Evolutionary conservation across 2,888 invertebrate species (phyloP).

Genomic region (Lithophane ornitopus): DNA sequence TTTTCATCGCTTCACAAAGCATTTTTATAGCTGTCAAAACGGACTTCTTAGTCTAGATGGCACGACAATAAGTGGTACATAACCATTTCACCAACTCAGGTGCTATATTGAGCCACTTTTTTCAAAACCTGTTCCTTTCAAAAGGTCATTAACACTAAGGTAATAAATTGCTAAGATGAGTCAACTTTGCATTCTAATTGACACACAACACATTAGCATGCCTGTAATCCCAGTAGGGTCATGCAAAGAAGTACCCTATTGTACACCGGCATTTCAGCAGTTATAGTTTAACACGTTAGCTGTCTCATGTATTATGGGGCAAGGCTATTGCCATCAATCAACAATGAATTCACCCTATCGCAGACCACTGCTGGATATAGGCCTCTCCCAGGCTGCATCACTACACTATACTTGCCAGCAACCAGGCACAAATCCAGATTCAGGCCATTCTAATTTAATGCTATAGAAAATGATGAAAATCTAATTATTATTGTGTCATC

Average conservation of each 20-base stretch:
- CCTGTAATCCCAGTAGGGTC: not conserved
- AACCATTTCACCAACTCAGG: not conserved
- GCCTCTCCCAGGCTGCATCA: not conserved
- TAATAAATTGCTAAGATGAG: not conserved
- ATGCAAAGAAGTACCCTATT: not conserved
- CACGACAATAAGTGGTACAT: not conserved
- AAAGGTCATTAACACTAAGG: constrained; percentile 36
- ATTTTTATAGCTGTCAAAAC: no score
- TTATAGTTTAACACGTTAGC: no score
- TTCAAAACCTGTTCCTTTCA: constrained; percentile 8
- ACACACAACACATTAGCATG: not conserved
- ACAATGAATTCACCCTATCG: not conserved
- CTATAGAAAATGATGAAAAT: not conserved
- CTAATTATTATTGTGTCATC: not conserved
- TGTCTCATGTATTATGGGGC: not conserved
- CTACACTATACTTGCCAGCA: not conserved
- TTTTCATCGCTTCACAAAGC: no score
- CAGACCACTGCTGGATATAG: not conserved
- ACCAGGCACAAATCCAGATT: not conserved
- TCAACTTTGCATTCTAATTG: not conserved
- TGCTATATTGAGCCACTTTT: not conserved
- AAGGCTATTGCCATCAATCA: not conserved
- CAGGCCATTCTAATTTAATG: not conserved
- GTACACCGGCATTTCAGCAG: not conserved
- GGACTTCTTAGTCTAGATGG: no score